These are phyloP conservation scores for Gadus macrocephalus DNA, from an alignment of 2,113 vertebrate genomes.

Conservation along the genomic window DNA sequence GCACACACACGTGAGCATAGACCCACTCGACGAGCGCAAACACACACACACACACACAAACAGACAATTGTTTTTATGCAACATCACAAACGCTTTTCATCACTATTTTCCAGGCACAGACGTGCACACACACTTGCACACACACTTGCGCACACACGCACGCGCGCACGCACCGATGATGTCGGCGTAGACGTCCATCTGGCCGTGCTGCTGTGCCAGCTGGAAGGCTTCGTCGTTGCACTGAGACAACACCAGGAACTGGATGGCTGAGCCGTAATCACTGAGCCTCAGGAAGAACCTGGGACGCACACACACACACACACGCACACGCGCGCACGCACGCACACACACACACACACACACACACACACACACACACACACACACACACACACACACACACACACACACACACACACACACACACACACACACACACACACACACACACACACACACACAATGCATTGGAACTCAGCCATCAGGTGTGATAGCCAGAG, in stretches of 20 bases:
- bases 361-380: constrained; percentile 8
- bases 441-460: constrained; percentile 3
- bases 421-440: neutral
- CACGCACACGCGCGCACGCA: neutral
- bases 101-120: constrained; percentile 27
- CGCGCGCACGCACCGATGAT: constrained; percentile 82
- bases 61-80: too few relatives aligned
- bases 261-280: constrained; percentile 96
- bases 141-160: neutral
- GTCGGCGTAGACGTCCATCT: constrained; percentile 97
- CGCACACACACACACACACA: neutral
- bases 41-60: too few relatives aligned
- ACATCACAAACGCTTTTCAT: neutral
- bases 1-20: neutral
- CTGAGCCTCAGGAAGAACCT: constrained; percentile 91
- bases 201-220: constrained; percentile 93
- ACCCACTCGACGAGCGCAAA: too few relatives aligned
- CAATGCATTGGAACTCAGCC: too few relatives aligned
- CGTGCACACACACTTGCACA: constrained; percentile 67
- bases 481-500: too few relatives aligned
- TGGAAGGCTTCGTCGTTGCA: constrained; percentile 96
- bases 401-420: neutral
- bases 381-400: constrained; percentile 6
- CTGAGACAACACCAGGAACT: constrained; percentile 93
- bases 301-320: constrained; percentile 11